phyloP scores from a whole-genome alignment of 2,888 invertebrate species.

The Elmis aenea region DNA sequence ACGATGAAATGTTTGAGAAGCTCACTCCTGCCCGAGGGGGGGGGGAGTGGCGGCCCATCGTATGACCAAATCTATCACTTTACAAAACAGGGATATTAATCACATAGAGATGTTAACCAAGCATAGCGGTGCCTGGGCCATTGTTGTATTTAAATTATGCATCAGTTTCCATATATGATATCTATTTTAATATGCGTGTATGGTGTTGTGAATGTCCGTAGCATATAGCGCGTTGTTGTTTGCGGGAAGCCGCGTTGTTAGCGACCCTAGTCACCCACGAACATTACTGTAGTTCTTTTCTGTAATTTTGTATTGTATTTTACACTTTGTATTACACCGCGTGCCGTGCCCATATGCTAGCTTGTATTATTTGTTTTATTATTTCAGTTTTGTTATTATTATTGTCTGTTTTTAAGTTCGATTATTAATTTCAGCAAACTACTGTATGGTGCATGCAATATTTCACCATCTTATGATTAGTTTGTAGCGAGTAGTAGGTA shows the following conservation, averaged over 20 bases:
- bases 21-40: constrained; percentile 20
- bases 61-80: constrained; percentile 44
- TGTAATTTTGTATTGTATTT: constrained; percentile 28
- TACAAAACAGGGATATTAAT: constrained; percentile 41
- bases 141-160: constrained; percentile 45
- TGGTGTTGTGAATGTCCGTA: constrained; percentile 47
- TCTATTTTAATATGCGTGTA: constrained; percentile 49
- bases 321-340: constrained; percentile 36
- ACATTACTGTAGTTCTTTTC: constrained; percentile 36
- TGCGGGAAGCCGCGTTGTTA: constrained; percentile 48
- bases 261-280: constrained; percentile 48
- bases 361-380: constrained; percentile 38
- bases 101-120: constrained; percentile 43
- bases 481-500: constrained; percentile 44
- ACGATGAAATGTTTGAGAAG: constrained; percentile 31
- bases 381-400: constrained; percentile 33
- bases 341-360: constrained; percentile 40
- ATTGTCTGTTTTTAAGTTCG: constrained; percentile 32
- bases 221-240: constrained; percentile 47
- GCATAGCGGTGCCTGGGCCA: constrained; percentile 44
- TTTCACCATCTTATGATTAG: constrained; percentile 40
- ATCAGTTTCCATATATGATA: constrained; percentile 41
- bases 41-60: constrained; percentile 29
- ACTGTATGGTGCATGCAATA: constrained; percentile 47
- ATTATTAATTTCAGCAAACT: constrained; percentile 29